A percentile compares a stretch with the other conserved stretches of the same genome.
Evolutionary conservation across 35 echinoderm and acorn worm species (phyloP).

Genomic region (Ptychodera flava): DNA sequence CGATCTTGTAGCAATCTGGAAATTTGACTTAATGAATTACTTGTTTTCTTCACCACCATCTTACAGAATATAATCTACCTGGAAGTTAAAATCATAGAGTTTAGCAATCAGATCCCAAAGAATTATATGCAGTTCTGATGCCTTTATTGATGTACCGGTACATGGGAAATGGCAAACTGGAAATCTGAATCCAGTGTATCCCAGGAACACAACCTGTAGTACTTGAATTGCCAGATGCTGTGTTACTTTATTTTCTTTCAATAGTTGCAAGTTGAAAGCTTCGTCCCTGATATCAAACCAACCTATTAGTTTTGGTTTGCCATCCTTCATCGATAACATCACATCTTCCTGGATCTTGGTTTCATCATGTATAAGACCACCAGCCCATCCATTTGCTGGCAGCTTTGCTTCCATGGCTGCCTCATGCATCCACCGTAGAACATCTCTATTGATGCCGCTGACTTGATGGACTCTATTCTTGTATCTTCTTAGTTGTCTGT

Average conservation of each 20-base stretch:
- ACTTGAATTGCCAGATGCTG: slow-evolving; percentile 16
- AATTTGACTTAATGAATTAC: slow-evolving; percentile 24
- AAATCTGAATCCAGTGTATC: slow-evolving; percentile 20
- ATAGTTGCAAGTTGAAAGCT: slow-evolving; percentile 8
- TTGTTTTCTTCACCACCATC: slow-evolving; percentile 14
- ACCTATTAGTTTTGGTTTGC: slow-evolving; percentile 7
- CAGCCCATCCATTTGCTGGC: too few species aligned
- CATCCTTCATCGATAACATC: slow-evolving; percentile 6
- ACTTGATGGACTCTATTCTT: slow-evolving; percentile 21
- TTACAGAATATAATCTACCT: not conserved
- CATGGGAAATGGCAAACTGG: slow-evolving; percentile 17
- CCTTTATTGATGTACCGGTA: slow-evolving; percentile 1
- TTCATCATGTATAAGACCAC: slow-evolving; percentile 17
- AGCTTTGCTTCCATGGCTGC: slow-evolving; percentile 6
- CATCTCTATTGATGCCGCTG: not conserved
- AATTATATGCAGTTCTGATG: slow-evolving; percentile 20
- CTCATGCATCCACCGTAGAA: slow-evolving; percentile 15
- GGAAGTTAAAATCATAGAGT: slow-evolving; percentile 15
- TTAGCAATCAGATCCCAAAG: slow-evolving; percentile 20
- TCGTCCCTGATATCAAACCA: slow-evolving; percentile 28
- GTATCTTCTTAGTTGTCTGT: slow-evolving; percentile 6
- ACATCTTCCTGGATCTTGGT: slow-evolving; percentile 29
- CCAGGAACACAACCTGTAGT: slow-evolving; percentile 21
- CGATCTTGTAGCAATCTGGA: not conserved
- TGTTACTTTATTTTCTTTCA: not conserved